A percentile compares a stretch with the other conserved stretches of the same genome.
phyloP scores from a whole-genome alignment of 2,113 vertebrate genomes.

The Pelvicachromis taeniatus region DNA sequence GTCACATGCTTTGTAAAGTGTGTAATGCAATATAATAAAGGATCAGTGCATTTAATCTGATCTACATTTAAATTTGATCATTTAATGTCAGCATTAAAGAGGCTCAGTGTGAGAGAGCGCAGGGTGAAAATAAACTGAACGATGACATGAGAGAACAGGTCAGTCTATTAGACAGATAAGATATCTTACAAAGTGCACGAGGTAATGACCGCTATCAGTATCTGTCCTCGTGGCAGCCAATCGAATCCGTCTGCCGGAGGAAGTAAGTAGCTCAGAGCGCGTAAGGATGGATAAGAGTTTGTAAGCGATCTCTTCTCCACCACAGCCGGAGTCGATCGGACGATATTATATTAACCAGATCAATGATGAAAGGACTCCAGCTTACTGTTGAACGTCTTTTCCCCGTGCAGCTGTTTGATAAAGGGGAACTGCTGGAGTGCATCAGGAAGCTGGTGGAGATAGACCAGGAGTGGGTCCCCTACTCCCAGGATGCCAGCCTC shows the following conservation, averaged over 20 bases:
- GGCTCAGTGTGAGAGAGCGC: neutral
- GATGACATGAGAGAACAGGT: accelerated
- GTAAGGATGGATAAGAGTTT: neutral
- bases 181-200: neutral
- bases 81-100: neutral
- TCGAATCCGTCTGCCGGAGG: accelerated
- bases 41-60: neutral
- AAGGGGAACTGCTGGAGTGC: slow-evolving; percentile 77
- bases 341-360: neutral
- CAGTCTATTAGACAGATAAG: neutral
- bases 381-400: neutral
- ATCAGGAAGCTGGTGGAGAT: slow-evolving; percentile 81
- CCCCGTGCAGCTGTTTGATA: slow-evolving; percentile 76
- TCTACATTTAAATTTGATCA: neutral
- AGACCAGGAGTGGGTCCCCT: slow-evolving; percentile 87
- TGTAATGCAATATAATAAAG: neutral
- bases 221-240: neutral
- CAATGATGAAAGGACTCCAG: neutral
- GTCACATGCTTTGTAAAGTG: neutral
- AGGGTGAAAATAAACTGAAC: neutral
- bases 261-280: neutral
- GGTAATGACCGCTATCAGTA: neutral
- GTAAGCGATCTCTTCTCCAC: neutral
- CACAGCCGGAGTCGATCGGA: neutral
- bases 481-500: slow-evolving; percentile 75